Percentiles rank a stretch among this genome's conserved stretches.
Conservation (phyloP, 2,113 vertebrate genomes). For the Ancistrus triradiatus region DNA sequence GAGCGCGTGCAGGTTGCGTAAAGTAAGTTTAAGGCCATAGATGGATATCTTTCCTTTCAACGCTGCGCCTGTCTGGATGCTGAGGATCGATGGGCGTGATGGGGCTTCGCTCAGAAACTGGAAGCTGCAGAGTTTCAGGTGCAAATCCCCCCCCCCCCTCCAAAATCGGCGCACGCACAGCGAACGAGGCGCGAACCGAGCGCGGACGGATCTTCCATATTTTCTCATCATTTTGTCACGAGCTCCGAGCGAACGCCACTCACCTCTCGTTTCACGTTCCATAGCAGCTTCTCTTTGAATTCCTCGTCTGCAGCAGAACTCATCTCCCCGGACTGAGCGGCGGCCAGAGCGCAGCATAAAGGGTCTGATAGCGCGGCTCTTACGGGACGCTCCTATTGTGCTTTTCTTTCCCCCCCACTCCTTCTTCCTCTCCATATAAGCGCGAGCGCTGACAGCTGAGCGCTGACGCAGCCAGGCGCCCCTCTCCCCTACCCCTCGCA, state of each 20-base stretch:
- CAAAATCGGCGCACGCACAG: no score
- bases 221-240: neutral
- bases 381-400: conserved; percentile 15
- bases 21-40: no score
- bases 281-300: conserved; percentile 84
- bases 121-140: neutral
- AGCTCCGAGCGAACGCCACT: conserved; percentile 24
- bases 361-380: neutral
- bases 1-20: no score
- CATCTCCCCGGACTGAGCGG: conserved; percentile 62
- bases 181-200: no score
- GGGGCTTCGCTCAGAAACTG: neutral
- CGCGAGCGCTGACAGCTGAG: conserved; percentile 48
- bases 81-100: neutral
- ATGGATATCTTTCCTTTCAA: no score
- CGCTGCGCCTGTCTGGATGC: no score
- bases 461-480: conserved; percentile 63
- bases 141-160: no score
- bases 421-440: conserved; percentile 46
- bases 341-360: conserved; percentile 28
- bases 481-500: conserved; percentile 41
- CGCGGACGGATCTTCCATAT: neutral
- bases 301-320: conserved; percentile 77
- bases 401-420: conserved; percentile 10
- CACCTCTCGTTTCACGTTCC: conserved; percentile 93